Percentiles rank a stretch among this genome's conserved stretches.
These are phyloP conservation scores for Melanotaenia boesemani DNA, from an alignment of 2,797 vertebrate genomes.

Conservation along the genomic window DNA sequence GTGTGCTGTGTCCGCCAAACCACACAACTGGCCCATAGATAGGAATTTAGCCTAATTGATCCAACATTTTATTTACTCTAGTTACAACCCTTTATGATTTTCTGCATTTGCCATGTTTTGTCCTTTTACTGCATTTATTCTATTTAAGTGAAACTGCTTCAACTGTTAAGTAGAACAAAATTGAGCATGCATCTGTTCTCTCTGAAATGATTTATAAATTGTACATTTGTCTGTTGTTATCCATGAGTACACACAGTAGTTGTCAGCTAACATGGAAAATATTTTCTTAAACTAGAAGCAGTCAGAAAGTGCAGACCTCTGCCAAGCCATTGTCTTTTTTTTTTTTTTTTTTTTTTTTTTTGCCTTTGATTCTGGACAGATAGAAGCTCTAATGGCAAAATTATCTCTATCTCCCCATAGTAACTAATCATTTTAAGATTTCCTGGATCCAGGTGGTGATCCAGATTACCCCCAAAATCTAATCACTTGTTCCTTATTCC, in stretches of 20 bases:
- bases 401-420: too few species aligned
- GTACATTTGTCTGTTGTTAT: neutral
- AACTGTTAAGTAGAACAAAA: conserved; percentile 16
- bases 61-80: conserved; percentile 70
- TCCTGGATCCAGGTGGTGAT: too few species aligned
- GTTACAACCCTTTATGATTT: conserved; percentile 64
- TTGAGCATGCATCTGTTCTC: conserved; percentile 20
- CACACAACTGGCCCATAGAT: conserved; percentile 72
- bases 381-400: too few species aligned
- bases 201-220: neutral
- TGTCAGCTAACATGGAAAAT: neutral
- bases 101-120: conserved; percentile 57
- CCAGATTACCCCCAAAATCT: too few species aligned
- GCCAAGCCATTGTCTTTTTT: too few species aligned
- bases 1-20: conserved; percentile 65
- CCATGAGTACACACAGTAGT: neutral
- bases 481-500: too few species aligned
- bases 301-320: neutral
- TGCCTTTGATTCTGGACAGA: too few species aligned
- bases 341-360: too few species aligned
- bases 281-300: too few species aligned
- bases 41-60: conserved; percentile 70
- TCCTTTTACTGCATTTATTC: conserved; percentile 37
- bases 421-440: too few species aligned
- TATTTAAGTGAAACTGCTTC: conserved; percentile 39